Conservation (phyloP, 2,113 vertebrate genomes). For the Leucoraja erinaceus region DNA sequence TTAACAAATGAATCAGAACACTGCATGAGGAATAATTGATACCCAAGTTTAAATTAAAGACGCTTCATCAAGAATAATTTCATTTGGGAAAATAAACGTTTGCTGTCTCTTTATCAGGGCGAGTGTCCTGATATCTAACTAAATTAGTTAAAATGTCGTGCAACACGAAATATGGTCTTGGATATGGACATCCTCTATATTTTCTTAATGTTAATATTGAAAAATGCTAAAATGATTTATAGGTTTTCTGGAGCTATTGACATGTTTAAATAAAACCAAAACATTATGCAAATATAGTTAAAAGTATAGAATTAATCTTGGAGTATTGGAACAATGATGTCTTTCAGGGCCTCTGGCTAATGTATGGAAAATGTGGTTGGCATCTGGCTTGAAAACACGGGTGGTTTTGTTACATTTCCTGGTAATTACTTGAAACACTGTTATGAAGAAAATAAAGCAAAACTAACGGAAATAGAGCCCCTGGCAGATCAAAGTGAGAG, state of each 20-base stretch:
- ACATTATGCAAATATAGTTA: not conserved
- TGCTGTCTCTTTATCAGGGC: not conserved
- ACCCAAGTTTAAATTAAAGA: not conserved
- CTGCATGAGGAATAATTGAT: not conserved
- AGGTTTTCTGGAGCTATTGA: not conserved
- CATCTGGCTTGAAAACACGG: not conserved
- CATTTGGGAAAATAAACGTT: not conserved
- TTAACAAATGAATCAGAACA: not conserved
- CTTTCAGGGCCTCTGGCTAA: not conserved
- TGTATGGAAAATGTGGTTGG: slow-evolving; percentile 16
- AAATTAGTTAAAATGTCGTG: not conserved
- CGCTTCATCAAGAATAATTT: not conserved
- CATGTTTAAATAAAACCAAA: not conserved
- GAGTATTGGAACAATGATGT: not conserved
- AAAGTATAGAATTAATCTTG: not conserved
- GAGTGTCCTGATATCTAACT: not conserved
- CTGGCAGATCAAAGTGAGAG: not conserved
- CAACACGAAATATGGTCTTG: not conserved
- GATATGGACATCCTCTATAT: not conserved
- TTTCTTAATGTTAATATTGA: not conserved
- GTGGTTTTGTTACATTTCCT: not conserved
- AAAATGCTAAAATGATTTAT: not conserved
- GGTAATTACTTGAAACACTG: not conserved
- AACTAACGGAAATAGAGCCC: not conserved
- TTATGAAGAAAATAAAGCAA: not conserved